These are phyloP conservation scores for Labroides dimidiatus DNA, from an alignment of 2,797 vertebrate species.

Conservation along the genomic window DNA sequence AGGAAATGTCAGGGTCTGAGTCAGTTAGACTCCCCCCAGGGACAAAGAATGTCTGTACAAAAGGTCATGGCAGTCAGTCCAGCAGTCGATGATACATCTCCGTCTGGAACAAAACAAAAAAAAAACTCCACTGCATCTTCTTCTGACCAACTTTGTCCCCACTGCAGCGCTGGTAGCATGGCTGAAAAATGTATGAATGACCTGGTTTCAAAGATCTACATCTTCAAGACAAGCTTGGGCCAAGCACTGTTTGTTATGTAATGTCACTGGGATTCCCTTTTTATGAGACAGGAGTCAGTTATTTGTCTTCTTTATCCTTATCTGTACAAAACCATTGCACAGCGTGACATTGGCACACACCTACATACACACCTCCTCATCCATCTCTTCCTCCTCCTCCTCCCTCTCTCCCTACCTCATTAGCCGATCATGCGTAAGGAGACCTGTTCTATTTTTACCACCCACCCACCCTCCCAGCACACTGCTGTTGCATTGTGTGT, in stretches of 20 bases:
- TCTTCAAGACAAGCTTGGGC: neutral
- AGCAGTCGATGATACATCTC: neutral
- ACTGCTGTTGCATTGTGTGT: conserved; percentile 37
- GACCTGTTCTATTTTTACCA: conserved; percentile 79
- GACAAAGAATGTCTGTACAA: neutral
- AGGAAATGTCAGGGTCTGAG: conserved; percentile 3
- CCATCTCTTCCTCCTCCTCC: conserved; percentile 30
- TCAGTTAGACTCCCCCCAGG: neutral
- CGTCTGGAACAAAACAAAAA: neutral
- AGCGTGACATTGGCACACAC: conserved; percentile 19
- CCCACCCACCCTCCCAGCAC: conserved; percentile 42
- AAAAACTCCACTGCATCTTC: neutral
- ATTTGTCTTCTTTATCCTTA: neutral
- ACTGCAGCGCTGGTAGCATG: neutral
- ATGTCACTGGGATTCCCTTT: conserved; percentile 8
- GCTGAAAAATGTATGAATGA: neutral
- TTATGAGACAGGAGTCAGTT: neutral
- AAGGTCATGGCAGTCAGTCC: neutral
- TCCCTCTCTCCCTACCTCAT: conserved; percentile 48
- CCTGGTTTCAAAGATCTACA: neutral
- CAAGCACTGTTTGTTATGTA: neutral
- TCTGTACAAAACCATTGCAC: conserved; percentile 1
- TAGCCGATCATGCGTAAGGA: conserved; percentile 75
- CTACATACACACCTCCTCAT: conserved; percentile 8
- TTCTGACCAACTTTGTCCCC: neutral